phyloP scores from a whole-genome alignment of 2,113 vertebrate genomes.

The Crocuta crocuta region DNA sequence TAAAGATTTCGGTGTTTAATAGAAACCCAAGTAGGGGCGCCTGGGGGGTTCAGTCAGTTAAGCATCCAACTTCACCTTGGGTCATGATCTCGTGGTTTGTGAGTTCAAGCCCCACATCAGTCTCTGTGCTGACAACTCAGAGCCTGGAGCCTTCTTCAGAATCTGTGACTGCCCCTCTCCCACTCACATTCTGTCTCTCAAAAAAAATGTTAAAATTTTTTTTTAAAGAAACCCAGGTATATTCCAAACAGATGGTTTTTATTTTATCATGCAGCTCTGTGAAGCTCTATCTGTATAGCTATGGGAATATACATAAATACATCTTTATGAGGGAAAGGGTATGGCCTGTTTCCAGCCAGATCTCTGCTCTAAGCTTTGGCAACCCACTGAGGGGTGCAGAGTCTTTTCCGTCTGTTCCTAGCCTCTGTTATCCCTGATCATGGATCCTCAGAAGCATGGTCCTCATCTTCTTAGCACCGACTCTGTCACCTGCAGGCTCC shows the following conservation, averaged over 20 bases:
- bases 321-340: not conserved
- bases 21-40: not conserved
- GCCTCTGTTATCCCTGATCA: not conserved
- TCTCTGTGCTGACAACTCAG: too few species aligned
- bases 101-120: too few species aligned
- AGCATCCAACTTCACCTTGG: too few species aligned
- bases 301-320: not conserved
- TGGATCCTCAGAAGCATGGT: fast-evolving
- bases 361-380: not conserved
- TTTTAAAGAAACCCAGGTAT: not conserved
- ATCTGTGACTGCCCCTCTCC: too few species aligned
- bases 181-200: too few species aligned
- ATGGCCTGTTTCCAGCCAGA: too few species aligned
- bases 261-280: not conserved
- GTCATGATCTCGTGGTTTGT: too few species aligned
- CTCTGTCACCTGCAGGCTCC: not conserved
- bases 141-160: too few species aligned
- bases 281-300: not conserved
- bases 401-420: not conserved
- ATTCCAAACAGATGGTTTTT: not conserved
- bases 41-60: too few species aligned
- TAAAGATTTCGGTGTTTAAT: not conserved
- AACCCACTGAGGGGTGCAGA: not conserved
- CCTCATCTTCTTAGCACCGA: not conserved
- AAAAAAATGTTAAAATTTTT: too few species aligned